Conservation (phyloP, 2,888 invertebrate genomes). For the Erpobdella octoculata region DNA sequence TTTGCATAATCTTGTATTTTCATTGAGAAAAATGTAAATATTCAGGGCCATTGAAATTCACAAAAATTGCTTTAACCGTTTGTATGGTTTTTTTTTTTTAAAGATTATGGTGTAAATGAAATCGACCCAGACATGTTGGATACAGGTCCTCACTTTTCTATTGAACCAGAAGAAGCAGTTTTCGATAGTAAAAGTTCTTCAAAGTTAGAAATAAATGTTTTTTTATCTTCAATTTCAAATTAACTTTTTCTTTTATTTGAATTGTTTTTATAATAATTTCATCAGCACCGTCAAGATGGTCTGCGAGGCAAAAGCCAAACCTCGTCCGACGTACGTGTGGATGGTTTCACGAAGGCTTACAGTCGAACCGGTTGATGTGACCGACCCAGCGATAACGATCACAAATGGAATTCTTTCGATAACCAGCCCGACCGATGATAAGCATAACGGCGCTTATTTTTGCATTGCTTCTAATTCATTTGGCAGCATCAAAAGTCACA, state of each 20-base stretch:
- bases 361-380: conserved; percentile 6
- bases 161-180: conserved; percentile 34
- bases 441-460: conserved; percentile 44
- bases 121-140: conserved; percentile 30
- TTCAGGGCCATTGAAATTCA: no score
- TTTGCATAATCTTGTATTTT: no score
- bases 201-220: neutral
- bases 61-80: no score
- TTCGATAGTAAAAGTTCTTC: conserved; percentile 41
- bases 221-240: no score
- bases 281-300: conserved; percentile 37
- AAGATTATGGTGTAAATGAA: conserved; percentile 37
- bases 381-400: conserved; percentile 40
- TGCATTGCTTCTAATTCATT: conserved; percentile 43
- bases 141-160: conserved; percentile 33
- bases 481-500: conserved; percentile 41
- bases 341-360: conserved; percentile 18
- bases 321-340: conserved; percentile 42
- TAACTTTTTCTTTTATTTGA: neutral
- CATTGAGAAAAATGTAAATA: no score
- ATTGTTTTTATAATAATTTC: conserved; percentile 7
- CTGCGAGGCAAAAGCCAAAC: conserved; percentile 46
- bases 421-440: conserved; percentile 37
- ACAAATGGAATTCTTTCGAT: conserved; percentile 46
- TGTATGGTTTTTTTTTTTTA: neutral